Evolutionary conservation across 2,797 vertebrate genomes (phyloP).

Genomic region (Melanotaenia maccullochi): DNA sequence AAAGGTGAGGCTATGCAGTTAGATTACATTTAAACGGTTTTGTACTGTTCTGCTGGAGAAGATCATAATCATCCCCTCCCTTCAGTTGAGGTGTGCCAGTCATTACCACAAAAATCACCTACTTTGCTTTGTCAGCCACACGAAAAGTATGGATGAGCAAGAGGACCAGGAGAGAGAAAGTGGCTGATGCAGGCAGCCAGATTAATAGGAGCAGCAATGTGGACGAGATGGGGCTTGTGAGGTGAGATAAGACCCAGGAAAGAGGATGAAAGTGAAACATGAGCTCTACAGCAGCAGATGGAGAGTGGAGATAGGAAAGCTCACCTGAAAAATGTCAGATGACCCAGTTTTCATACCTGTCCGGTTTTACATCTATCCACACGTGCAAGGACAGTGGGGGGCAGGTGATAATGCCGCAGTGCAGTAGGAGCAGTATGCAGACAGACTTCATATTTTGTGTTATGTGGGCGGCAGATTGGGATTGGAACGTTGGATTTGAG

Average conservation of each 20-base stretch:
- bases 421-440: slow-evolving; percentile 38
- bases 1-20: slow-evolving; percentile 13
- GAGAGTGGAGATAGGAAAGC: slow-evolving; percentile 28
- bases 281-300: slow-evolving; percentile 37
- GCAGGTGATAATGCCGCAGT: slow-evolving; percentile 47
- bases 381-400: slow-evolving; percentile 18
- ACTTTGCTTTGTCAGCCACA: slow-evolving; percentile 47
- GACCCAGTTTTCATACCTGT: slow-evolving; percentile 64
- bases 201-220: slow-evolving; percentile 6
- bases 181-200: slow-evolving; percentile 18
- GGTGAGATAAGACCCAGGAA: slow-evolving; percentile 30
- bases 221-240: slow-evolving; percentile 7
- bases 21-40: slow-evolving; percentile 3
- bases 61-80: slow-evolving; percentile 15
- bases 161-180: slow-evolving; percentile 8
- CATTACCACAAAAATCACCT: slow-evolving; percentile 39
- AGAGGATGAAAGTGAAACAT: slow-evolving; percentile 27
- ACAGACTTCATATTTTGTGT: slow-evolving; percentile 16
- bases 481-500: background rate
- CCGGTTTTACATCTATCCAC: slow-evolving; percentile 21
- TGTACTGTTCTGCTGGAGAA: background rate
- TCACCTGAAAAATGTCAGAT: slow-evolving; percentile 26
- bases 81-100: slow-evolving; percentile 40
- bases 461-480: slow-evolving; percentile 26
- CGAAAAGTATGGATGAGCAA: slow-evolving; percentile 22